Conservation (phyloP, 2,113 vertebrate genomes). For the Perccottus glenii region DNA sequence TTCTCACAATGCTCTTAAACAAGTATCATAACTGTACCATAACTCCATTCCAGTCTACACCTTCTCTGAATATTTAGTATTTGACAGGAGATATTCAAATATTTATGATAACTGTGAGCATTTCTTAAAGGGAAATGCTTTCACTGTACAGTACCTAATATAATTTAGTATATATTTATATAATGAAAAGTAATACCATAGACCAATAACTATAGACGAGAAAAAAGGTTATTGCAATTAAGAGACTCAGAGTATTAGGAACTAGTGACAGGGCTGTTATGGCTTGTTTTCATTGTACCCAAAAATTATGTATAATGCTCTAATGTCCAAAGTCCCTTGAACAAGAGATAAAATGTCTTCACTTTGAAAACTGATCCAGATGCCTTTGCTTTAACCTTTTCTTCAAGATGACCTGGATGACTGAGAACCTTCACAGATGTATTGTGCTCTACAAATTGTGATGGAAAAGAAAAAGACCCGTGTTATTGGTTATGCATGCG, state of each 20-base stretch:
- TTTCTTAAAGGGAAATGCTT: background rate
- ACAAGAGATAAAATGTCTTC: no score
- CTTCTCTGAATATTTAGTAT: background rate
- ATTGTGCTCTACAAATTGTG: constrained; percentile 26
- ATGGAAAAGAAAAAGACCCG: constrained; percentile 38
- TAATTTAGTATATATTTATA: background rate
- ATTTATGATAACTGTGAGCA: background rate
- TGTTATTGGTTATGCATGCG: constrained; percentile 38
- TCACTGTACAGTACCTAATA: background rate
- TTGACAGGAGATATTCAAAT: background rate
- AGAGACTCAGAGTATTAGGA: background rate
- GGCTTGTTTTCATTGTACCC: background rate
- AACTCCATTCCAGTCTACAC: background rate
- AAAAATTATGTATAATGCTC: constrained; percentile 11
- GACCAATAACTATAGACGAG: background rate
- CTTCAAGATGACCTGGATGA: no score
- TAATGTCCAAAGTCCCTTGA: no score
- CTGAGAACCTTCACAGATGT: no score
- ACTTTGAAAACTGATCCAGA: no score
- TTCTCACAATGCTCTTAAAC: constrained; percentile 33
- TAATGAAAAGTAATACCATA: background rate
- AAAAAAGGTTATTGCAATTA: background rate
- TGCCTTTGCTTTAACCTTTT: no score
- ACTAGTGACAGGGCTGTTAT: background rate
- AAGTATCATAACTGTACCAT: background rate